These are phyloP conservation scores for Athetis lepigone DNA, from an alignment of 2,888 invertebrate species.

Conservation along the genomic window DNA sequence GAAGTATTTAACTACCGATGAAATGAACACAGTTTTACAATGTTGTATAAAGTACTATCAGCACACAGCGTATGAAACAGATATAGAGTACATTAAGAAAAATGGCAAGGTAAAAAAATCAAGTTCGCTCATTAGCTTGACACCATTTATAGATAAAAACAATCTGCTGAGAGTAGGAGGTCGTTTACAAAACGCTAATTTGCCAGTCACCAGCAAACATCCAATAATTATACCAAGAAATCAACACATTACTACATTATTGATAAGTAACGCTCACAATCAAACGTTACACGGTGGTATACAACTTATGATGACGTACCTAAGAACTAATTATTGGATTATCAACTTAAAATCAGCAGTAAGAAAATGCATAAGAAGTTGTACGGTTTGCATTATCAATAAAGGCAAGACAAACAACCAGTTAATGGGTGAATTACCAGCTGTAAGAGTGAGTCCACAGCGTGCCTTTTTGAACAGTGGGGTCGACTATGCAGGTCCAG, in stretches of 20 bases:
- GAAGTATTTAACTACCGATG: slow-evolving; percentile 14
- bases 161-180: slow-evolving; percentile 48
- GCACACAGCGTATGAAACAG: slow-evolving; percentile 6
- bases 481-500: slow-evolving; percentile 53
- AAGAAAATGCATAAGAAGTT: slow-evolving; percentile 35
- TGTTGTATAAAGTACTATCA: slow-evolving; percentile 24
- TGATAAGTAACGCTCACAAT: slow-evolving; percentile 56
- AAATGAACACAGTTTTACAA: slow-evolving; percentile 9
- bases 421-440: slow-evolving; percentile 54
- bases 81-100: slow-evolving; percentile 31
- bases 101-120: slow-evolving; percentile 30
- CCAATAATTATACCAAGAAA: slow-evolving; percentile 1
- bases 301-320: slow-evolving; percentile 49
- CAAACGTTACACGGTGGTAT: slow-evolving; percentile 59
- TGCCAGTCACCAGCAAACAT: slow-evolving; percentile 17
- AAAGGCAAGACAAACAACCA: slow-evolving; percentile 20
- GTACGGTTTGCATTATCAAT: slow-evolving; percentile 41
- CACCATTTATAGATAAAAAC: slow-evolving; percentile 42
- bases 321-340: slow-evolving; percentile 53
- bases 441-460: slow-evolving; percentile 31
- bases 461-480: slow-evolving; percentile 37
- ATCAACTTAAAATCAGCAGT: slow-evolving; percentile 30
- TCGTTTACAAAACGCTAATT: slow-evolving; percentile 30
- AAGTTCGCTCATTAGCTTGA: slow-evolving; percentile 25
- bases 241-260: slow-evolving; percentile 32